Base-by-base conservation (phyloP, 2,797 vertebrate species). In the Oreortyx pictus region DNA sequence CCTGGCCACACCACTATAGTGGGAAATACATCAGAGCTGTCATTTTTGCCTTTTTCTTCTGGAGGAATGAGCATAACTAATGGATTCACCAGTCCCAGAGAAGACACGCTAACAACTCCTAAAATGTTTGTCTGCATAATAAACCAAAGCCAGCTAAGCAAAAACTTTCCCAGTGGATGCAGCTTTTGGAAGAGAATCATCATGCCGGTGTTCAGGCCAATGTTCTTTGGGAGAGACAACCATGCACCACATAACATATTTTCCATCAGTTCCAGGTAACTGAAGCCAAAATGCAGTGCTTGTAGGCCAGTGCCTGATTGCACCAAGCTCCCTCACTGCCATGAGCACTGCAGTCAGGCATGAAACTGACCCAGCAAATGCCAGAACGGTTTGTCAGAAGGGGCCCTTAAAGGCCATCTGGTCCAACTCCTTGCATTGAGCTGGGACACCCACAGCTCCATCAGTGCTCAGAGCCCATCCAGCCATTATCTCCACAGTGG, bases 1-100 rank as follows among this genome's bases (percentile, higher is more conserved):
- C 35, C 81, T 77, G 93, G 77, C 82, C 25, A 61, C 93, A 73
- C 16, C 52, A 65, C 19, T 81, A 33, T 7, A 61, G 52, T 71
- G 79, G 93, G 64, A 89, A 83, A 47, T 10, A 39, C 25, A 80
- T 83, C 82, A 90, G 79, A 60, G 75, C 27, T 85, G 61, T 33
- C 71, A 37, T 52, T 67, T 82, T 11, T 75, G 54, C 49, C 31
- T 50, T 88, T 85, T 62, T 3, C 29, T 86, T 61, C 64, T 59
- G 79, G 73, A 72, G 22, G 79, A 74, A 88, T 67, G 80, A 80
- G 47, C 75, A 19, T 39, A 88, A 86, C 68, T 82, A 76, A 91
- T 7, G 70, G 79, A 86, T 89, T 70, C 87, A 72, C 74, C 0
- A 35, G 31, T 43, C 76, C 79, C 50, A 86, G 75, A 66, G 78